phyloP scores from a whole-genome alignment of 2,888 invertebrate species.

The Parnassius glacialis region DNA sequence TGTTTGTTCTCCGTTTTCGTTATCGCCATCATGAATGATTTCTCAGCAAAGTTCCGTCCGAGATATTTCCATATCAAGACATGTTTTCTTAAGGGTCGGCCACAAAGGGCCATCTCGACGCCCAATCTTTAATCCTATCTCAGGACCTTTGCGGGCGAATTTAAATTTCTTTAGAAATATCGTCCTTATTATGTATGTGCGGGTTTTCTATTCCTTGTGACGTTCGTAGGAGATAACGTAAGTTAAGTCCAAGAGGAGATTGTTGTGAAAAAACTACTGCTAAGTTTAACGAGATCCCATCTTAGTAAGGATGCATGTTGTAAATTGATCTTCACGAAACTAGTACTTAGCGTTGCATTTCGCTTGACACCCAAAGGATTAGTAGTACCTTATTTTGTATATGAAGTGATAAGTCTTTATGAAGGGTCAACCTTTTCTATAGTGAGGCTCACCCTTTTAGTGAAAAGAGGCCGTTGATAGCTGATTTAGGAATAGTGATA shows the following conservation, averaged over 20 bases:
- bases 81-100: slow-evolving; percentile 81
- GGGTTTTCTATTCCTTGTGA: slow-evolving; percentile 77
- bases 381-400: slow-evolving; percentile 80
- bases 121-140: slow-evolving; percentile 82
- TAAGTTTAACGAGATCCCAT: slow-evolving; percentile 75
- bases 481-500: slow-evolving; percentile 80
- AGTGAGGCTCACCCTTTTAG: slow-evolving; percentile 79
- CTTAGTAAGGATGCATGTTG: slow-evolving; percentile 43
- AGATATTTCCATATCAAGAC: slow-evolving; percentile 81
- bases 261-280: slow-evolving; percentile 80
- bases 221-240: slow-evolving; percentile 79
- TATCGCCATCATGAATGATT: slow-evolving; percentile 75
- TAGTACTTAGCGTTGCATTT: slow-evolving; percentile 48
- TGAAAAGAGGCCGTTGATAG: slow-evolving; percentile 81
- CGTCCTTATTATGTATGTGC: slow-evolving; percentile 80
- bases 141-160: slow-evolving; percentile 80
- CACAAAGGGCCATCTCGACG: slow-evolving; percentile 79
- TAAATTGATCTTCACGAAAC: slow-evolving; percentile 58
- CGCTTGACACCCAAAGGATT: slow-evolving; percentile 54
- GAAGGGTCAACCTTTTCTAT: slow-evolving; percentile 82
- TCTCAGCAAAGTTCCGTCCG: slow-evolving; percentile 70
- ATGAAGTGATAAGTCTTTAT: slow-evolving; percentile 82
- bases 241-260: slow-evolving; percentile 80
- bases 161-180: slow-evolving; percentile 82
- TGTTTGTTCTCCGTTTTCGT: slow-evolving; percentile 56